These are phyloP conservation scores for Drosophila subobscura DNA, from an alignment of 1,140 invertebrate species.

Conservation along the genomic window DNA sequence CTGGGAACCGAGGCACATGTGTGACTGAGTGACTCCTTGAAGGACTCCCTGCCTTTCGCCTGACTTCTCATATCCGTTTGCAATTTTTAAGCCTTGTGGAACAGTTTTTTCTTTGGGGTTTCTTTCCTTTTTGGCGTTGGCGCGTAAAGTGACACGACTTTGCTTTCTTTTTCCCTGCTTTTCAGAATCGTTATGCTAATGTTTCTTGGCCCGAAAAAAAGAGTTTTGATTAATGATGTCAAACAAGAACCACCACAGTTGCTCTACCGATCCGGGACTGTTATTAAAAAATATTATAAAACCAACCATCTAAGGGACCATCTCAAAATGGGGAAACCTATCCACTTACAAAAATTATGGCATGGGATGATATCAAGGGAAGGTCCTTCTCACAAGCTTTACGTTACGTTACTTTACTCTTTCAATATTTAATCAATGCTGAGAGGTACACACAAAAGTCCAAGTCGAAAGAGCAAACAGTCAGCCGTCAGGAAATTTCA, in stretches of 20 bases:
- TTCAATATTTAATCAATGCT: constrained; percentile 78
- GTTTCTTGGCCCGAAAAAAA: constrained; percentile 57
- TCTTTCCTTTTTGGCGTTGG: constrained; percentile 23
- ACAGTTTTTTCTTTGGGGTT: constrained; percentile 54
- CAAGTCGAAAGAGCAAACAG: constrained; percentile 39
- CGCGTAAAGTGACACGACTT: constrained; percentile 78
- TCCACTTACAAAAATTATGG: constrained; percentile 22
- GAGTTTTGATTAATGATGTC: constrained; percentile 80
- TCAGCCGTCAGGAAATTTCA: constrained; percentile 15
- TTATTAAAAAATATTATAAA: constrained; percentile 39
- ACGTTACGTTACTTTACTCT: constrained; percentile 69
- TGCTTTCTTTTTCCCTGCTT: constrained; percentile 54
- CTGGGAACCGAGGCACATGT: constrained; percentile 71
- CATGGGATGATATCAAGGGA: constrained; percentile 2
- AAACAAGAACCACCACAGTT: constrained; percentile 53
- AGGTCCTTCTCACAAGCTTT: constrained; percentile 32
- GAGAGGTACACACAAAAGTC: constrained; percentile 20
- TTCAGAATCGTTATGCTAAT: constrained; percentile 72
- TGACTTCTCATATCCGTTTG: constrained; percentile 72
- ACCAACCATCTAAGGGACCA: not conserved
- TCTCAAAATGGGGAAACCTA: constrained; percentile 12
- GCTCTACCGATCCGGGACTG: constrained; percentile 35
- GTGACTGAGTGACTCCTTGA: constrained; percentile 44
- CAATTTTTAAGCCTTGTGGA: constrained; percentile 66
- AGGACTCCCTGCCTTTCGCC: constrained; percentile 2